Base-by-base conservation (phyloP, 2,113 vertebrate species). In the Camelus bactrianus region DNA sequence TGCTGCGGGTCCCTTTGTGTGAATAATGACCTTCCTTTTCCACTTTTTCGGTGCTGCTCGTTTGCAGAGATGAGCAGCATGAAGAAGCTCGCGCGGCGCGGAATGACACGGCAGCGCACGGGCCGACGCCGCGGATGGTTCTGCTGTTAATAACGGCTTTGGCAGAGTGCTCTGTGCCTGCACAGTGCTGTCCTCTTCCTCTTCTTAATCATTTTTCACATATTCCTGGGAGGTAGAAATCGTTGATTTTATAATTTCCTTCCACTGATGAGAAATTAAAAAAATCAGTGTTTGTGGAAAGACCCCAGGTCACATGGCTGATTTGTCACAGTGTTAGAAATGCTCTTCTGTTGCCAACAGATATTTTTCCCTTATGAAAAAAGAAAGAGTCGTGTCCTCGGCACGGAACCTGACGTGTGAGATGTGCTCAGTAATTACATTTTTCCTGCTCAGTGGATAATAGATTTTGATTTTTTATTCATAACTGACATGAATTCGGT, bases 401-500 rank as follows among this genome's bases (percentile, higher is more conserved):
- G 42, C 42, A 28, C 62, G 73, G 46, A 62, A 62, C 28, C 64
- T 35, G n/a, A 15, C 50, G n/a, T 28, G 42, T 42, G 46, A 54
- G 88, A 72, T 35, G n/a, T 72, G 62, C 32, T 62, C 64, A 72
- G 48, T 79, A 54, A 60, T 62, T 70, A 95, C 26, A 35, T 38
- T 85, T 85, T 79, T 38, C 48, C 67, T 10, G 8, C 10, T 77
- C n/a, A 35, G 22, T n/a, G 38, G 26, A 62, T 16, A n/a, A 32
- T 13, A 15, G 14, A 42, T 52, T 79, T 91, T 86, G 20, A 83
- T 58, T 94, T 54, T 95, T 91, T 60, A 90, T 83, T 94, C 56
- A 73, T 56, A 48, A 65, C 32, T 30, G 75, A 35, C 65, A 72
- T 16, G 3, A 4, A 32, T 75, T 75, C 62, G 22, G 32, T 48